Evolutionary conservation across 2,797 vertebrate genomes (phyloP), one percentile per base, ranked within the genome.

Genomic region (Oreochromis mossambicus): DNA sequence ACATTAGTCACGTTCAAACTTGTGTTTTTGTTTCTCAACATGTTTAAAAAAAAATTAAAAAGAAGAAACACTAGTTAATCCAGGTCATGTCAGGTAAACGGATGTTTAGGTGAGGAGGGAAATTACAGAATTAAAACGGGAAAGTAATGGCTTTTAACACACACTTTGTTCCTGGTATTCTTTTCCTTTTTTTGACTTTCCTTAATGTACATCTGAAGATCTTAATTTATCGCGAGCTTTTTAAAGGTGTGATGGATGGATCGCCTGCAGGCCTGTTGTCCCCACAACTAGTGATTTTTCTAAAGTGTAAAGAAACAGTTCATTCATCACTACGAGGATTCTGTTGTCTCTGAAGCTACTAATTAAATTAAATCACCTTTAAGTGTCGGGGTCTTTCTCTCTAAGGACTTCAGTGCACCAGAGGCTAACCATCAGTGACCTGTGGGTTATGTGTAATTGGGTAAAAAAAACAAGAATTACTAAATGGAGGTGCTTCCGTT

Each of bases 121-220:
- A 32, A 52, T 78, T 15, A 34, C 36, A 48, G 48, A 58, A 52
- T 24, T 24, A 54, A 79, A 52, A 14, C 24, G 0, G 48, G 32
- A 82, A 63, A 61, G 43, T 54, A 82, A 85, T 82, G 46, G 78
- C 83, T 91, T 91, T 89, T 78, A 89, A 88, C 63, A 38, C 76
- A 78, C 32, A 29, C 38, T 56, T 61, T 55, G 10, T 41, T 86
- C 52, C 32, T 78, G 82, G 86, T 79, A 56, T 80, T 55, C 17
- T 48, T 66, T 84, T 17, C 12, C 54, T 36, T 77, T 84, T 76
- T 36, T 77, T 61, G 50, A 77, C 24, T 32, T 79, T 87, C 63
- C 10, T 86, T 85, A 32, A 76, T 78, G 73, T 78, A 29, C 84
- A 80, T 81, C 73, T 83, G 43, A 68, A 81, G 82, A 75, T 86